These are phyloP conservation scores for human DNA, from an alignment of 2,113 vertebrate genomes.

Conservation along the genomic window DNA sequence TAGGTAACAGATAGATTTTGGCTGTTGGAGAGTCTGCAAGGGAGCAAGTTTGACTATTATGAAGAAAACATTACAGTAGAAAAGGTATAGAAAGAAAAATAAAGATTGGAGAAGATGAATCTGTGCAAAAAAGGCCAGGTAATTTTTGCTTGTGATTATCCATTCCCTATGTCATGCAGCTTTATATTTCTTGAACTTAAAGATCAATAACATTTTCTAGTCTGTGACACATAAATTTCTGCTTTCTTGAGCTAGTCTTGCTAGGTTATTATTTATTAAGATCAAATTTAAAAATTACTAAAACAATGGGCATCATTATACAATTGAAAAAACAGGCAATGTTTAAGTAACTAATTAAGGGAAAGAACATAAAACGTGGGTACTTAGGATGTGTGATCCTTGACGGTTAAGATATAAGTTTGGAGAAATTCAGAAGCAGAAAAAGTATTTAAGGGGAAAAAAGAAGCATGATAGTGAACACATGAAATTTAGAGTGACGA, in stretches of 20 bases:
- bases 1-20: not conserved
- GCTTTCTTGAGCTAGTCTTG: not conserved
- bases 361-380: not conserved
- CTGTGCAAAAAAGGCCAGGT: not conserved
- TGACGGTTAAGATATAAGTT: not conserved
- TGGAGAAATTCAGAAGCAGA: not conserved
- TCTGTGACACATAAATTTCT: not conserved
- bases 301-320: not conserved
- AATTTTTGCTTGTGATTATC: not conserved
- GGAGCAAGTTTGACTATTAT: not conserved
- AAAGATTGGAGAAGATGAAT: not conserved
- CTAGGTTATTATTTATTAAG: not conserved
- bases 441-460: not conserved
- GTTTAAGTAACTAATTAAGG: not conserved
- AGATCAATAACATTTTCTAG: not conserved
- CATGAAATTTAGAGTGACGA: not conserved
- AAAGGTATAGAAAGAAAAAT: not conserved
- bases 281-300: not conserved
- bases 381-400: not conserved
- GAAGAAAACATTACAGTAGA: rapidly evolving
- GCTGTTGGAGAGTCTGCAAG: not conserved
- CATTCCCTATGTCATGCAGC: not conserved
- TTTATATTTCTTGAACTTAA: not conserved
- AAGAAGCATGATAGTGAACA: not conserved
- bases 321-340: not conserved